Evolutionary conservation across 2,888 invertebrate genomes (phyloP).

Genomic region (Pyrrhia umbra): DNA sequence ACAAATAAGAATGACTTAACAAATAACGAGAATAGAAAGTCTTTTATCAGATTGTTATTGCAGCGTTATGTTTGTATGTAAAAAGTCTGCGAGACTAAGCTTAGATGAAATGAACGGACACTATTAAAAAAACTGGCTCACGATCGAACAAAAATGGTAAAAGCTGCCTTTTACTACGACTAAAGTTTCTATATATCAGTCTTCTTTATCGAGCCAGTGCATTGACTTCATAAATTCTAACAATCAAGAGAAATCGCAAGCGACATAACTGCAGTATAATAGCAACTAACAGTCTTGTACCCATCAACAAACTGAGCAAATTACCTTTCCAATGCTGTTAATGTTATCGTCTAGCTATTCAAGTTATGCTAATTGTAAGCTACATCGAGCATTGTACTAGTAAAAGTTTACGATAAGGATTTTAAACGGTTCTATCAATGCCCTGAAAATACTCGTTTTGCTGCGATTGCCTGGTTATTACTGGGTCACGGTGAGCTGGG

Average conservation of each 20-base stretch:
- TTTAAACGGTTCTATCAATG: constrained; percentile 52
- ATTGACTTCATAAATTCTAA: constrained; percentile 44
- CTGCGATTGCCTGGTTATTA: constrained; percentile 59
- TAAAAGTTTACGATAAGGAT: constrained; percentile 60
- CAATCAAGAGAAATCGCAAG: constrained; percentile 40
- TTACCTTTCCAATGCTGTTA: constrained; percentile 43
- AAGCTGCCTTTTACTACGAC: not conserved
- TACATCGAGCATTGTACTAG: constrained; percentile 49
- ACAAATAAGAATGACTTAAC: constrained; percentile 28
- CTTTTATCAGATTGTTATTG: not conserved
- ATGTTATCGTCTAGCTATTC: constrained; percentile 54
- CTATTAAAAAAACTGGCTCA: not conserved
- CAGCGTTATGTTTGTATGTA: constrained; percentile 1
- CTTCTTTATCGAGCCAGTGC: constrained; percentile 29
- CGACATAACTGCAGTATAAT: constrained; percentile 36
- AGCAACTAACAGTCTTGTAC: constrained; percentile 13
- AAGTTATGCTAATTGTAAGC: constrained; percentile 61
- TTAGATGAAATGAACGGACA: not conserved
- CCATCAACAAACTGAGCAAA: constrained; percentile 41
- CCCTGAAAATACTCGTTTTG: constrained; percentile 61
- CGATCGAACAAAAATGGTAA: constrained; percentile 1
- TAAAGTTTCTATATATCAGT: not conserved
- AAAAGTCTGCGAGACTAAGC: not conserved
- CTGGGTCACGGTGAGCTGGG: constrained; percentile 70
- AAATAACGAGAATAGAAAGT: constrained; percentile 10